Evolutionary conservation across 23 tunicate genomes (phyloP).

Genomic region (Ciona savignyi): DNA sequence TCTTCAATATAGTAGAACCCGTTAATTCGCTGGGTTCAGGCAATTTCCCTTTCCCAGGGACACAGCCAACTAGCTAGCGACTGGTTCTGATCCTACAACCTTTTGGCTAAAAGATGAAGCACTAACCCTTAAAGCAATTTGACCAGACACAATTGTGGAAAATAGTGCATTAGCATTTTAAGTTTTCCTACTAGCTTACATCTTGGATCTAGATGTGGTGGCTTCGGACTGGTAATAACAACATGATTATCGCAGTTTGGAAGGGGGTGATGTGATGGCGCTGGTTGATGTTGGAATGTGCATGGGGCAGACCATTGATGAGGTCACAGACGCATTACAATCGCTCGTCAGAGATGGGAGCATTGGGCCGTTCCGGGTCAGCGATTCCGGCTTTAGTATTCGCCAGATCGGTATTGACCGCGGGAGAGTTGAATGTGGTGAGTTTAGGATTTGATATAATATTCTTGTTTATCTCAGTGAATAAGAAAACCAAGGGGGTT

Average conservation of each 20-base stretch:
- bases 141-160: too few relatives aligned
- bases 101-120: too few relatives aligned
- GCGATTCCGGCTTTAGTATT: slow-evolving; percentile 37
- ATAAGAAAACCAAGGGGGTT: too few relatives aligned
- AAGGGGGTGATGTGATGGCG: slow-evolving; percentile 49
- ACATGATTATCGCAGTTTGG: background rate
- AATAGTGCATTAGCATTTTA: too few relatives aligned
- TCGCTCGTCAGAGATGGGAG: slow-evolving; percentile 30
- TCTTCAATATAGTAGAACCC: too few relatives aligned
- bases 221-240: background rate
- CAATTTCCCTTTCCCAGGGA: too few relatives aligned
- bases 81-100: too few relatives aligned
- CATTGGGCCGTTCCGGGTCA: slow-evolving; percentile 51
- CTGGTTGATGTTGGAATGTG: slow-evolving; percentile 76
- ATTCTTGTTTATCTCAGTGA: background rate
- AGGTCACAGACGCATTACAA: slow-evolving; percentile 25
- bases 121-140: too few relatives aligned
- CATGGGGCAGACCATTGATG: slow-evolving; percentile 16
- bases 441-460: slow-evolving; percentile 11
- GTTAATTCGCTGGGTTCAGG: too few relatives aligned
- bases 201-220: background rate
- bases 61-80: too few relatives aligned
- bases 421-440: slow-evolving; percentile 70
- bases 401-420: slow-evolving; percentile 51
- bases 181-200: too few relatives aligned